A percentile compares a stretch with the other conserved stretches of the same genome.
Conservation (phyloP, 2,888 invertebrate genomes). For the Notodonta dromedarius region DNA sequence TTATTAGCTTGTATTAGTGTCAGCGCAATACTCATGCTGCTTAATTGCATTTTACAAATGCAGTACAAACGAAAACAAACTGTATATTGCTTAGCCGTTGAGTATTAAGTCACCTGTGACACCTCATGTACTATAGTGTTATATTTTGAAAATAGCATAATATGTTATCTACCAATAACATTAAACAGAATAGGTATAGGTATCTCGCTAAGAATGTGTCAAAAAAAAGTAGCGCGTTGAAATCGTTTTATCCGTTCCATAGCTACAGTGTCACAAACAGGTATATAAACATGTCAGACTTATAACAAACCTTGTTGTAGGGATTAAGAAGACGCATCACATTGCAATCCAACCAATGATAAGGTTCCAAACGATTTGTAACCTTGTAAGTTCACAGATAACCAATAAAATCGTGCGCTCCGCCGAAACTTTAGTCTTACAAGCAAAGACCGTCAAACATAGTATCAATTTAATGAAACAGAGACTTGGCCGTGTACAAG, state of each 20-base stretch:
- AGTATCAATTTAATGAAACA: constrained; percentile 76
- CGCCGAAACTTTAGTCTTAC: constrained; percentile 26
- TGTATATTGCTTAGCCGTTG: not conserved
- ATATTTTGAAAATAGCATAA: too few relatives aligned
- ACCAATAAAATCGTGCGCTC: not conserved
- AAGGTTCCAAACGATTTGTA: not conserved
- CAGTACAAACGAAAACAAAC: not conserved
- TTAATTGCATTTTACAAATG: not conserved
- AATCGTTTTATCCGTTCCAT: too few relatives aligned
- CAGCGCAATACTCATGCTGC: not conserved
- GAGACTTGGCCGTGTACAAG: constrained; percentile 59
- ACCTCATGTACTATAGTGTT: too few relatives aligned
- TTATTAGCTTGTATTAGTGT: not conserved
- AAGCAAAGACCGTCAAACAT: constrained; percentile 55
- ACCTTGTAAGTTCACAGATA: not conserved
- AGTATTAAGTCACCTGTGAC: not conserved
- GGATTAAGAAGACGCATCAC: not conserved
- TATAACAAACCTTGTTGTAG: too few relatives aligned
- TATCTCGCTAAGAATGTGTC: too few relatives aligned
- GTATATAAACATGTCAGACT: too few relatives aligned
- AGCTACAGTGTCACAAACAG: too few relatives aligned
- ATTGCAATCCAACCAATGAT: not conserved
- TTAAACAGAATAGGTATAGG: too few relatives aligned
- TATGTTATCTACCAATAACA: too few relatives aligned
- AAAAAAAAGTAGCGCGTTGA: too few relatives aligned